Percentiles rank a stretch among this genome's conserved stretches.
Evolutionary conservation across 2,113 vertebrate species (phyloP).

Genomic region (Prolemur simus): DNA sequence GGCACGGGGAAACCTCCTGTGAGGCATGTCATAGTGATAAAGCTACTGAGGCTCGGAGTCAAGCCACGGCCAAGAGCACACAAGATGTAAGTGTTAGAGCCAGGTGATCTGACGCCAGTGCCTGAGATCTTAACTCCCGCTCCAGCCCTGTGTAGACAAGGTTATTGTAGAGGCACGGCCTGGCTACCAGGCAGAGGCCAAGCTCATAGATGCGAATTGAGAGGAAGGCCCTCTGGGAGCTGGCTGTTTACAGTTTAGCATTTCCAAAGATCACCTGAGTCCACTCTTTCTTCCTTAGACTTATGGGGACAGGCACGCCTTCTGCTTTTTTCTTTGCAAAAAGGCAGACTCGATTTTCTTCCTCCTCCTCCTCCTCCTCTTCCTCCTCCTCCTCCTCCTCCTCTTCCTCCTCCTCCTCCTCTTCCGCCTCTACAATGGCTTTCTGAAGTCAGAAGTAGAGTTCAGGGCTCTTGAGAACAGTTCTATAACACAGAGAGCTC

Average conservation of each 20-base stretch:
- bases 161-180: not conserved
- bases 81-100: not conserved
- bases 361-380: no score
- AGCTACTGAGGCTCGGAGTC: not conserved
- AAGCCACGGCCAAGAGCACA: not conserved
- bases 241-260: rapidly evolving
- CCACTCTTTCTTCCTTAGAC: not conserved
- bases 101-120: rapidly evolving
- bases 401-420: not conserved
- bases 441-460: not conserved
- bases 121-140: not conserved
- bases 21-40: not conserved
- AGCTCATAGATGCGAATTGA: rapidly evolving
- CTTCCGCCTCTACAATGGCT: not conserved
- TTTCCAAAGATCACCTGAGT: not conserved
- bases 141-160: no score
- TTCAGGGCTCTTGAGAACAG: not conserved
- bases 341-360: not conserved
- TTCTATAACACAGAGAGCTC: not conserved
- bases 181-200: not conserved
- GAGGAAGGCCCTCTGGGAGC: no score
- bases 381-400: no score
- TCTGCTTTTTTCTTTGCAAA: not conserved
- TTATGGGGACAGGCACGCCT: rapidly evolving
- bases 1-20: not conserved